Conservation (phyloP, 2,113 vertebrate species). For the Hemiprocne comata region DNA sequence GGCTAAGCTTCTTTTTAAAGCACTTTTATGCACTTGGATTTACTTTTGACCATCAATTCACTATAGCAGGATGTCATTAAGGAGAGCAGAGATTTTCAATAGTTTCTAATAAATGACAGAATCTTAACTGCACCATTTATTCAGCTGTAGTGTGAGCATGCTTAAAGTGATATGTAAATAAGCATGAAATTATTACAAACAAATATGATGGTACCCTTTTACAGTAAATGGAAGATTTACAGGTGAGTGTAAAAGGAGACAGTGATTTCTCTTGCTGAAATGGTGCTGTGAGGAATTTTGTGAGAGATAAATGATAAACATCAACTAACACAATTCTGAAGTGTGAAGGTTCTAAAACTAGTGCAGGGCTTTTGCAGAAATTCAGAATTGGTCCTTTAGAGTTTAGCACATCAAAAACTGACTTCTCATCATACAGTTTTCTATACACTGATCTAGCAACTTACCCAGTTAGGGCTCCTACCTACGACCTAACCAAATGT, state of each 20-base stretch:
- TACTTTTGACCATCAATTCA: background rate
- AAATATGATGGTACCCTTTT: background rate
- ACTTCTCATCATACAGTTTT: background rate
- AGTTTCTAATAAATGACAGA: background rate
- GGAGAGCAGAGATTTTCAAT: background rate
- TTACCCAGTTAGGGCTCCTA: constrained; percentile 28
- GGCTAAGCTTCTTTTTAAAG: background rate
- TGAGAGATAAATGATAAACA: background rate
- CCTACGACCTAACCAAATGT: constrained; percentile 45
- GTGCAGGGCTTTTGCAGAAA: background rate
- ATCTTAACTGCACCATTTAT: background rate
- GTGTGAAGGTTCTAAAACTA: background rate
- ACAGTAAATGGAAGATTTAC: background rate
- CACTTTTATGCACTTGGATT: background rate
- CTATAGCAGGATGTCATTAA: background rate
- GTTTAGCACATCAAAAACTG: background rate
- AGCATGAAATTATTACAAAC: background rate
- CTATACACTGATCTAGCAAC: background rate
- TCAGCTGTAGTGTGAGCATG: background rate
- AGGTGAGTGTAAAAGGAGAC: background rate
- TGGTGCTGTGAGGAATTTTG: background rate
- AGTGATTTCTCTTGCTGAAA: background rate
- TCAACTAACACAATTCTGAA: background rate
- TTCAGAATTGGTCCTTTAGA: background rate
- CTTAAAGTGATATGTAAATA: background rate